These are phyloP conservation scores for Monomorium pharaonis DNA, from an alignment of 1,140 invertebrate genomes.

Conservation along the genomic window DNA sequence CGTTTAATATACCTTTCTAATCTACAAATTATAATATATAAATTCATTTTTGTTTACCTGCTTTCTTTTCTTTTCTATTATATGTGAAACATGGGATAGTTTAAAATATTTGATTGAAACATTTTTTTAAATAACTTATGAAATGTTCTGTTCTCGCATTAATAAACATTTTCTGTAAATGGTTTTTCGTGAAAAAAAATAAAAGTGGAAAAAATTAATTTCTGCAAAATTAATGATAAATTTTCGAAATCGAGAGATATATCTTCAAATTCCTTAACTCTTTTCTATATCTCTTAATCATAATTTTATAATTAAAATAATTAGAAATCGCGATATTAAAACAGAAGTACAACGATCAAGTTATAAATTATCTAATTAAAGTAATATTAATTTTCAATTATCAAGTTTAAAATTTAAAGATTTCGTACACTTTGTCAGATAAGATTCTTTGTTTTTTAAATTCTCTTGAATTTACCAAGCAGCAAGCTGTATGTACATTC, in stretches of 20 bases:
- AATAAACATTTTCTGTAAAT: not conserved
- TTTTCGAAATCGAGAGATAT: not conserved
- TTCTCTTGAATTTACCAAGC: not conserved
- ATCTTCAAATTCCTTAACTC: not conserved
- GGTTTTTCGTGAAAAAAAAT: not conserved
- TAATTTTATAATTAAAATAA: conserved; percentile 5
- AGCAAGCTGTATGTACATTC: not conserved
- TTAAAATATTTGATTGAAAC: not conserved
- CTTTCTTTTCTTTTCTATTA: not conserved
- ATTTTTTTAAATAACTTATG: not conserved
- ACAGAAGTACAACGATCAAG: not conserved
- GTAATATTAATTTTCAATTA: not conserved
- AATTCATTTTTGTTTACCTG: not conserved
- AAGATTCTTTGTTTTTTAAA: not conserved
- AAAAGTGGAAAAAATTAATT: not conserved
- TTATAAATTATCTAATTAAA: too few species aligned
- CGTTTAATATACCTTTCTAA: not conserved
- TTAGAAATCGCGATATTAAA: not conserved
- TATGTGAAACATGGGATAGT: not conserved
- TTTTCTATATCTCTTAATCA: not conserved
- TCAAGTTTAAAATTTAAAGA: not conserved
- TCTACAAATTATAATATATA: not conserved
- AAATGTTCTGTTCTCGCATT: not conserved
- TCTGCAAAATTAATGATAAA: not conserved
- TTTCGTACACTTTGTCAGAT: not conserved